Base-by-base conservation (phyloP, 2,113 vertebrate species). In the Murina feae region DNA sequence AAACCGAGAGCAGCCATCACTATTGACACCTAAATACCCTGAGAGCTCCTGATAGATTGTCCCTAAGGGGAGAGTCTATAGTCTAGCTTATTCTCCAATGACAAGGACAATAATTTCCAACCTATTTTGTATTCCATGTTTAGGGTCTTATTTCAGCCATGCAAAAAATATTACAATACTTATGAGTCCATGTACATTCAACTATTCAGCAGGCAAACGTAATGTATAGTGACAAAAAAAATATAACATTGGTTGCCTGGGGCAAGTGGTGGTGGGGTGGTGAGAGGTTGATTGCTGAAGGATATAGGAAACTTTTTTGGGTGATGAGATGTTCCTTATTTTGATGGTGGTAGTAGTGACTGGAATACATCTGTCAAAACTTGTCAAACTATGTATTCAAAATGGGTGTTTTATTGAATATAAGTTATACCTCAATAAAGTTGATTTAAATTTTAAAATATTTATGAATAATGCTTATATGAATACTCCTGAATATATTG, bases 201-300 rank as follows among this genome's bases (percentile, higher is more conserved):
- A 32, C 75, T 76, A 21, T 91, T 96, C 5, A 86, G 12, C 18
- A 35, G 21, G 9, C 39, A 86, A 78, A 47, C 8, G 30, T 69
- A 89, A 76, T 66, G 23, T 51, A 72, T 18, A 72, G 10, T 71
- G 47, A 86, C n/a, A 81, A 78, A 84, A 84, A 20, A 58, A 17
- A 58, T 4, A 28, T 20, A 71, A 32, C 21, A 80, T 8, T 18
- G 17, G 32, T 71, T 82, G 11, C 5, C 53, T 44, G 9, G 2
- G 8, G 8, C 21, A 42, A 49, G 21, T 20, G 4, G 1, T 92
- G 25, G 69, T 28, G 7, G 35, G 25, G 17, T 44, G 28, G 37
- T 63, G 1, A 13, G 14, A 84, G 28, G 9, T 21, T 49, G 32
- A 76, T 55, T 86, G 21, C 28, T 47, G 44, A 30, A 63, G 79